Conservation (phyloP, 2,113 vertebrate genomes). For the Hyperopisus bebe region DNA sequence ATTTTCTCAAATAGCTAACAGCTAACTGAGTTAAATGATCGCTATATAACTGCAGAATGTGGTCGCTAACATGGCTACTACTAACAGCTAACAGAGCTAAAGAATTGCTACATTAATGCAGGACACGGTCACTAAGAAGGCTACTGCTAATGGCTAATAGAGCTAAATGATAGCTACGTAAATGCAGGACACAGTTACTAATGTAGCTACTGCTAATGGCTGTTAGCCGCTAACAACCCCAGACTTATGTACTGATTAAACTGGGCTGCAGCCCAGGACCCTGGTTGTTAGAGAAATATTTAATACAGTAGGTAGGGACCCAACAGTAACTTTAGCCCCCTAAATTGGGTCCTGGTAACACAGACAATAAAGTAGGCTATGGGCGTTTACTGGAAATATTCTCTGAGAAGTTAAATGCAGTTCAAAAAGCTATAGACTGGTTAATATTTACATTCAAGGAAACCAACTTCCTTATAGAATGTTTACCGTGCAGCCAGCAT, state of each 20-base stretch:
- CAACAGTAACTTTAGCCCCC: neutral
- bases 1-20: neutral
- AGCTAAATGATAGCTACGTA: neutral
- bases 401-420: neutral
- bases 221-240: neutral
- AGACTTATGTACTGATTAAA: neutral
- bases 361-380: neutral
- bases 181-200: neutral
- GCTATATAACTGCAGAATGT: neutral
- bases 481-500: neutral
- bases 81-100: neutral
- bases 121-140: neutral
- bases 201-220: neutral
- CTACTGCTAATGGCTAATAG: neutral
- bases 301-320: neutral
- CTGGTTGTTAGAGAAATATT: neutral
- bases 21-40: neutral
- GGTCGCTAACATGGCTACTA: neutral
- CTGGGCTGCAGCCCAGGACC: neutral
- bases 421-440: neutral
- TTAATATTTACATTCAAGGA: neutral
- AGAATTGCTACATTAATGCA: neutral
- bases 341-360: neutral
- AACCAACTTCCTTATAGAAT: neutral
- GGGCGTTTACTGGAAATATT: neutral